Evolutionary conservation across 2,888 invertebrate species (phyloP), one percentile per base, ranked within the genome.

Genomic region (Ypsolopha sequella): DNA sequence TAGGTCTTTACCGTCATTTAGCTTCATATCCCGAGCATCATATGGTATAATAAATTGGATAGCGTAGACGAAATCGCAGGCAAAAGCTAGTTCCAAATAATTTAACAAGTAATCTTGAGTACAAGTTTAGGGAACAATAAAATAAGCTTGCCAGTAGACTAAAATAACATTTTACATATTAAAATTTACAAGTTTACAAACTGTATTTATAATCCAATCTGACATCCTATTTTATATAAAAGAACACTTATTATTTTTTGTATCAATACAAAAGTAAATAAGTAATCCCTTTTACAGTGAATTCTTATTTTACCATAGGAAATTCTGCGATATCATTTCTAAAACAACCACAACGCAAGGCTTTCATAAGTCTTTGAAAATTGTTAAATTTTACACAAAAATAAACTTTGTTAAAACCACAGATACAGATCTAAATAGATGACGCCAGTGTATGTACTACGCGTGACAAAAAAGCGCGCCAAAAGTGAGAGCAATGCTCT

Each of bases 181-280:
- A 41, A 54, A 33, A n/a, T 10, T 56, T 49, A 50, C 39, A 52
- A 3, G 24, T 24, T 24, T 24, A 24, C 50, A 45, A 33, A 6
- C n/a, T n/a, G n/a, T n/a, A n/a, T n/a, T n/a, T n/a, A n/a, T n/a
- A n/a, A n/a, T n/a, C n/a, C n/a, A 48, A 51, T n/a, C n/a, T 36
- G 9, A 35, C 48, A 50, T 43, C 48, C 33, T 50, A 51, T 51
- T 33, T 50, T 6, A 38, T 52, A 53, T 50, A 49, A 57, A 52
- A 56, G 53, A 55, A 52, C 48, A 56, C 60, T 61, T 60, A 58
- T 60, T 57, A 54, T 53, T 60, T 70, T 62, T 73, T 74, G 65
- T 64, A 60, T 53, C 43, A 36, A 49, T 58, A 55, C 71, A 73
- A 74, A 66, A 69, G 64, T 58, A 60, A 54, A 63, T 55, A 66